Conservation (phyloP, 2,797 vertebrate species). For the Pelochelys cantorii region DNA sequence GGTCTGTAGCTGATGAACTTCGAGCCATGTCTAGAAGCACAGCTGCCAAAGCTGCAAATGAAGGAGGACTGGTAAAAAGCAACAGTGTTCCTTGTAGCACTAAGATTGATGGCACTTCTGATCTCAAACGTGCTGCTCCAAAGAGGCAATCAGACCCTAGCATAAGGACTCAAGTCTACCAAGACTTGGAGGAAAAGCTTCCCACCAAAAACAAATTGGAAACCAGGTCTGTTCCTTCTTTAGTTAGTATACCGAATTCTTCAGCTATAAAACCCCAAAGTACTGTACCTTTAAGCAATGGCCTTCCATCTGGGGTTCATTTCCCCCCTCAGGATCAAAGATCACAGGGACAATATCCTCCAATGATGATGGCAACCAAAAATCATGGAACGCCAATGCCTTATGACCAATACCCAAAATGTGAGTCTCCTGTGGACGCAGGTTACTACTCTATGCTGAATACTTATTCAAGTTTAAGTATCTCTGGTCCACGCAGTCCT, state of each 20-base stretch:
- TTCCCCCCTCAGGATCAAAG: conserved; percentile 88
- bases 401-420: conserved; percentile 92
- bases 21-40: conserved; percentile 94
- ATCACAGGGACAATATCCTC: conserved; percentile 83
- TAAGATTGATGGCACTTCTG: conserved; percentile 81
- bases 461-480: conserved; percentile 87
- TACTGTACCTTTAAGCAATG: conserved; percentile 83
- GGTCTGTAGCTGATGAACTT: conserved; percentile 95
- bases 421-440: conserved; percentile 91
- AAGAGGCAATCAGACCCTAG: conserved; percentile 95
- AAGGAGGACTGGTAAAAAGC: conserved; percentile 93
- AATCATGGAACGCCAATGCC: conserved; percentile 83
- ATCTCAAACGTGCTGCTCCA: conserved; percentile 85
- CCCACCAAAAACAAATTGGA: conserved; percentile 90
- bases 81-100: conserved; percentile 93
- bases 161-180: conserved; percentile 91
- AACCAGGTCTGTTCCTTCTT: conserved; percentile 86
- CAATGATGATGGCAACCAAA: conserved; percentile 84
- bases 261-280: conserved; percentile 86
- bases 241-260: conserved; percentile 84
- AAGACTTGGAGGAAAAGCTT: conserved; percentile 95
- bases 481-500: conserved; percentile 88
- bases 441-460: conserved; percentile 93
- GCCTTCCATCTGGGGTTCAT: conserved; percentile 84
- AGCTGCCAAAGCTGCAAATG: conserved; percentile 86